phyloP scores from a whole-genome alignment of 2,113 vertebrate genomes.

The Oreocharis arfaki region DNA sequence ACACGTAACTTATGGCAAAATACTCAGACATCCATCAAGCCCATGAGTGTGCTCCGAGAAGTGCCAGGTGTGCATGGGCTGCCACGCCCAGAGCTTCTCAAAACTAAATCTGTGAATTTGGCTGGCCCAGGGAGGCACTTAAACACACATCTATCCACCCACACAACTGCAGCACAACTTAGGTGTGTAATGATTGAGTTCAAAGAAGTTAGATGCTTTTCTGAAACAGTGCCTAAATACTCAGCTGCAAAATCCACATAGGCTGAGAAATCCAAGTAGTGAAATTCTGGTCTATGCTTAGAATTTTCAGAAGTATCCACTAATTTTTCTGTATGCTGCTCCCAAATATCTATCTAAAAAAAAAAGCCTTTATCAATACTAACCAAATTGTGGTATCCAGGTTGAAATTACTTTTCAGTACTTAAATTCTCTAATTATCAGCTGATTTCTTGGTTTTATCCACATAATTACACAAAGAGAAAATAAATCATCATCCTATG shows the following conservation, averaged over 20 bases:
- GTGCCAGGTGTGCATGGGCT: neutral
- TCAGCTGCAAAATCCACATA: neutral
- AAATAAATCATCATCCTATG: neutral
- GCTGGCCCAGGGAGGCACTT: neutral
- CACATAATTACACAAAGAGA: neutral
- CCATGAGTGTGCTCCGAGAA: rapidly evolving
- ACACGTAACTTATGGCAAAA: neutral
- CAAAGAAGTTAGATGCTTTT: neutral
- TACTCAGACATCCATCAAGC: neutral
- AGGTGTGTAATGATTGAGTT: neutral
- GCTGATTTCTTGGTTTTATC: neutral
- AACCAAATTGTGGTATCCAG: neutral
- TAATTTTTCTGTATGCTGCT: neutral
- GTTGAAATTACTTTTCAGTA: neutral
- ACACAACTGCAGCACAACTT: neutral
- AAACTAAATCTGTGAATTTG: neutral
- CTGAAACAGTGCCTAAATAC: neutral
- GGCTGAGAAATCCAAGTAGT: neutral
- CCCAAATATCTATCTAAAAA: neutral
- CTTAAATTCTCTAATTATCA: neutral
- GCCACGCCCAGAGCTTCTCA: neutral
- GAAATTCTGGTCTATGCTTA: neutral
- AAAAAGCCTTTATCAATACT: neutral
- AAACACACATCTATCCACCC: neutral
- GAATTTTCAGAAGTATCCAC: neutral